phyloP scores from a whole-genome alignment of 2,888 invertebrate species.

The Platycnemis pennipes region DNA sequence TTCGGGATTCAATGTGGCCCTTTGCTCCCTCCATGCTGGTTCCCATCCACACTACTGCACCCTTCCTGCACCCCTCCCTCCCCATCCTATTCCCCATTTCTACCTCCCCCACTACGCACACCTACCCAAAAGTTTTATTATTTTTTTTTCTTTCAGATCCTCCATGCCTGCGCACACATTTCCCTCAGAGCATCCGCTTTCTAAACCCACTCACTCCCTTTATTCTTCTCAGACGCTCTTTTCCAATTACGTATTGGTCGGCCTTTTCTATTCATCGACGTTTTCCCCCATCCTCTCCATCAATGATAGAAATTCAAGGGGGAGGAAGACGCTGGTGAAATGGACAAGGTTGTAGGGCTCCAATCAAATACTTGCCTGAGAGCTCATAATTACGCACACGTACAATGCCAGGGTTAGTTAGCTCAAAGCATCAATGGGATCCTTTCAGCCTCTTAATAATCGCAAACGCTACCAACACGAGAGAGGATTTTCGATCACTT shows the following conservation, averaged over 20 bases:
- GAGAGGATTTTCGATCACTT: neutral
- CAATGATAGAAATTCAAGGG: neutral
- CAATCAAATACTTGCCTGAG: neutral
- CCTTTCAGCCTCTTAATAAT: neutral
- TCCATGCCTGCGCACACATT: neutral
- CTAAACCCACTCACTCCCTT: neutral
- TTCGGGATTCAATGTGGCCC: conserved; percentile 47
- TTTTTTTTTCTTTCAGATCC: neutral
- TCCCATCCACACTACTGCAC: no score
- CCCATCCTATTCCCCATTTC: neutral
- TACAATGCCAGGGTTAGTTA: conserved; percentile 25
- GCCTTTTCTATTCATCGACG: conserved; percentile 41
- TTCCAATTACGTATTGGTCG: conserved; percentile 59
- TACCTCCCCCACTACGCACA: neutral
- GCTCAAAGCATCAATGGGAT: neutral
- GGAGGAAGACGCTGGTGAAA: neutral
- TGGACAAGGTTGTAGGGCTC: neutral
- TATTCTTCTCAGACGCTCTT: conserved; percentile 44
- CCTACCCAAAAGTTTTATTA: neutral
- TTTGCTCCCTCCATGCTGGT: neutral
- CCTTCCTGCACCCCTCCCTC: neutral
- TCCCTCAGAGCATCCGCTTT: neutral
- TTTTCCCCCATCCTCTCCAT: neutral
- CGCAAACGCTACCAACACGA: neutral
- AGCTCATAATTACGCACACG: conserved; percentile 27